These are phyloP conservation scores for Siderastrea radians DNA, from an alignment of 92 coral and sea anemone species.

Conservation along the genomic window DNA sequence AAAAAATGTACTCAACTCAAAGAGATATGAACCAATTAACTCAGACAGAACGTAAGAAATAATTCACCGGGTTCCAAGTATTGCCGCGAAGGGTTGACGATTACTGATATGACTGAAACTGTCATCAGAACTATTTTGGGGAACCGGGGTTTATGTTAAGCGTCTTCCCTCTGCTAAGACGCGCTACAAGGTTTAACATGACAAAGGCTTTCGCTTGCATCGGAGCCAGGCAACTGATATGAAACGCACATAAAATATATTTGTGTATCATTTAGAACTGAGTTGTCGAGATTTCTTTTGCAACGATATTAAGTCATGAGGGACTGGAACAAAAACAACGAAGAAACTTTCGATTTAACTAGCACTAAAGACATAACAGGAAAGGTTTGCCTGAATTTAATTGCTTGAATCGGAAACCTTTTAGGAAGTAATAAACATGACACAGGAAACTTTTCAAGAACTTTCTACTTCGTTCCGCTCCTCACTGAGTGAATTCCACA, in stretches of 20 bases:
- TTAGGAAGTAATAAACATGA: not conserved
- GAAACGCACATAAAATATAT: not conserved
- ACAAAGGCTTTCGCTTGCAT: not conserved
- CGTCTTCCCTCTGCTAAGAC: not conserved
- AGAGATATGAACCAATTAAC: too few relatives aligned
- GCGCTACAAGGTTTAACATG: not conserved
- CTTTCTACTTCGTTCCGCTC: not conserved
- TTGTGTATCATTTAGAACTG: not conserved
- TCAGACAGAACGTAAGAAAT: too few relatives aligned
- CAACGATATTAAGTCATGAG: not conserved
- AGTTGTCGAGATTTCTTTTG: not conserved
- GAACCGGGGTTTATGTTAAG: not conserved
- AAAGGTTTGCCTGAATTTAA: not conserved
- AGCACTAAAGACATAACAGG: not conserved
- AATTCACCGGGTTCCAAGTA: too few relatives aligned
- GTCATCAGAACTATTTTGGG: not conserved
- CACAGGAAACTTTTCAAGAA: conserved; percentile 1
- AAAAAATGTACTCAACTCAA: too few relatives aligned
- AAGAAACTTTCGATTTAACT: not conserved
- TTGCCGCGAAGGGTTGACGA: too few relatives aligned
- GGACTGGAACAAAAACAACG: not conserved
- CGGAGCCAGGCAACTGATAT: too few relatives aligned
- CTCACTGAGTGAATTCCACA: not conserved
- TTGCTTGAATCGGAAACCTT: not conserved
- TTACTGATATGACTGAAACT: not conserved